Conservation (phyloP, 2,888 invertebrate genomes). For the Sarcophaga variegata region DNA sequence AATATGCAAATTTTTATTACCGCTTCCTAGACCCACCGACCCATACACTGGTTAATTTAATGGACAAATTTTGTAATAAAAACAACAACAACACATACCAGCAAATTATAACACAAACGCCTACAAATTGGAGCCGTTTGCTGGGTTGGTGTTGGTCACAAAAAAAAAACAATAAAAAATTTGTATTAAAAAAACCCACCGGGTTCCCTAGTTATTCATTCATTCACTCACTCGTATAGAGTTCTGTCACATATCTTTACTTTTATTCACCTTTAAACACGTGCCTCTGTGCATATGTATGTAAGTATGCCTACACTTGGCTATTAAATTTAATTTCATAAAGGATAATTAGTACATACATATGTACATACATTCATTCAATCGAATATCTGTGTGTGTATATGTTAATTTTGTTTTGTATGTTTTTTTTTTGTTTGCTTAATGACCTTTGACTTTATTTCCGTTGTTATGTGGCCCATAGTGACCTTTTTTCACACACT, state of each 20-base stretch:
- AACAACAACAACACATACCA: no score
- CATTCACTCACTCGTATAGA: neutral
- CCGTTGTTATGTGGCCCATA: conserved; percentile 47
- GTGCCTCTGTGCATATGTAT: no score
- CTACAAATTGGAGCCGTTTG: conserved; percentile 49
- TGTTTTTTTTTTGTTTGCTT: conserved; percentile 51
- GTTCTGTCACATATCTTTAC: no score
- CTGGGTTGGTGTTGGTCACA: neutral
- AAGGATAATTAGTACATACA: neutral
- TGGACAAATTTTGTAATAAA: no score
- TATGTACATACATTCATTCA: neutral
- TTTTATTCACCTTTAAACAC: neutral
- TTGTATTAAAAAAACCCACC: neutral
- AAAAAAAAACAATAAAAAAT: neutral
- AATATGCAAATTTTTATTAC: neutral
- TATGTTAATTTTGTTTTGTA: conserved; percentile 51
- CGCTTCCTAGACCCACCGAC: neutral
- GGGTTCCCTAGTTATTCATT: neutral
- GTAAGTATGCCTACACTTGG: neutral
- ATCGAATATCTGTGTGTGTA: neutral
- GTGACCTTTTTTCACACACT: conserved; percentile 33
- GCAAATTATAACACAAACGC: conserved; percentile 61
- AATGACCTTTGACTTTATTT: conserved; percentile 68
- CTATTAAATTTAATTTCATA: neutral
- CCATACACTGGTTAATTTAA: neutral